phyloP scores from a whole-genome alignment of 2,797 vertebrate species.

The Pseudochaenichthys georgianus region DNA sequence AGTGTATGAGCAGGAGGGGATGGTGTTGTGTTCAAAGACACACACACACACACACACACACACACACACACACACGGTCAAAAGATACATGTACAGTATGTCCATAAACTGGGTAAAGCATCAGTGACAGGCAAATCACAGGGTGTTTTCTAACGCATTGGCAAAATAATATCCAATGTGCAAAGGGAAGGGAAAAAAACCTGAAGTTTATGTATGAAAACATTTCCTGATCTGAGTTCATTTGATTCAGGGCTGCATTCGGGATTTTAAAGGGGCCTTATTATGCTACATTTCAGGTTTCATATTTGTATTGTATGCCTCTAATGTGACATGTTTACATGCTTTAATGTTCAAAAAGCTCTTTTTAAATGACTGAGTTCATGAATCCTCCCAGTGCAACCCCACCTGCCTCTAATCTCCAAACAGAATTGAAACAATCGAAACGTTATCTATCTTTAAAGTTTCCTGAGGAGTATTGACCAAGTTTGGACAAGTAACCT shows the following conservation, averaged over 20 bases:
- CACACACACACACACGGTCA: too few species aligned
- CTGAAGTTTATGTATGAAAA: neutral
- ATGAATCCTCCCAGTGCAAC: too few species aligned
- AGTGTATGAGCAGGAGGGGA: conserved; percentile 2
- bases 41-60: neutral
- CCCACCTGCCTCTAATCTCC: too few species aligned
- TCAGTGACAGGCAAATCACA: conserved; percentile 20
- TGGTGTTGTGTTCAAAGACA: conserved; percentile 57
- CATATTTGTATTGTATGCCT: too few species aligned
- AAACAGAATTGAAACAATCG: too few species aligned
- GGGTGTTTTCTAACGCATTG: neutral
- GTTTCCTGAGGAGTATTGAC: too few species aligned
- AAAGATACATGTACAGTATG: neutral
- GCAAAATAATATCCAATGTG: neutral
- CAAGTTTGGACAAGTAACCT: too few species aligned
- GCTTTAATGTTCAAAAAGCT: too few species aligned
- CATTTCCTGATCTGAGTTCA: neutral
- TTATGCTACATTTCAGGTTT: too few species aligned
- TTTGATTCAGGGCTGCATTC: conserved; percentile 2
- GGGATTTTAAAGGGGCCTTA: neutral
- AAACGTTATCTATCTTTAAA: too few species aligned
- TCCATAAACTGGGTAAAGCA: conserved; percentile 11
- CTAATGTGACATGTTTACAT: too few species aligned
- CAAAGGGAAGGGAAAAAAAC: conserved; percentile 1
- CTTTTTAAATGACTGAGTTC: too few species aligned